Percentiles rank a stretch among this genome's conserved stretches.
phyloP scores from a whole-genome alignment of 1,140 invertebrate genomes.

The Babylonia areolata region DNA sequence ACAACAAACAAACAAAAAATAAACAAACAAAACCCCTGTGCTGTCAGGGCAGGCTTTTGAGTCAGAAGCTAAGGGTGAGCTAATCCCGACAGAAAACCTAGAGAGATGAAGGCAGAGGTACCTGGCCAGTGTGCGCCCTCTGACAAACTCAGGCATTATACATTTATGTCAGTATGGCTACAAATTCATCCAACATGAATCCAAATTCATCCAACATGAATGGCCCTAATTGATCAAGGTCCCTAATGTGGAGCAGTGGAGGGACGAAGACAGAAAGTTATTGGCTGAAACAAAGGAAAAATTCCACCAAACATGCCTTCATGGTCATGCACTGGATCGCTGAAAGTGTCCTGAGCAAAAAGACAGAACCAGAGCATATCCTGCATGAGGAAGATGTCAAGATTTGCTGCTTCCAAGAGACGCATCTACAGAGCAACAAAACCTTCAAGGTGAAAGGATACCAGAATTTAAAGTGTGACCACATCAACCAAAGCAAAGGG shows the following conservation, averaged over 20 bases:
- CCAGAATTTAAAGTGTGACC: not conserved
- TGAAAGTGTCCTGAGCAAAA: not conserved
- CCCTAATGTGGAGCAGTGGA: not conserved
- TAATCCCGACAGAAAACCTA: slow-evolving; percentile 2
- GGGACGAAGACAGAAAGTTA: not conserved
- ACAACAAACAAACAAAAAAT: too few relatives aligned
- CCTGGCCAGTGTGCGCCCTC: not conserved
- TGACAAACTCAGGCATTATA: not conserved
- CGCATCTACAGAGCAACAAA: not conserved
- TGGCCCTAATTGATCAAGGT: not conserved
- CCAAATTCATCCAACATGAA: not conserved
- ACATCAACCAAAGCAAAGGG: not conserved
- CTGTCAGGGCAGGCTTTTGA: not conserved
- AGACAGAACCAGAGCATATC: not conserved
- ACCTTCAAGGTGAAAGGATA: slow-evolving; percentile 9
- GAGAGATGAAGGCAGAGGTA: not conserved
- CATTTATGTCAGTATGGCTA: not conserved
- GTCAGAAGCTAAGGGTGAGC: not conserved
- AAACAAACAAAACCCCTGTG: too few relatives aligned
- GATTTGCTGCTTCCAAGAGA: not conserved
- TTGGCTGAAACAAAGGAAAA: not conserved
- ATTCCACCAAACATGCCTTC: not conserved
- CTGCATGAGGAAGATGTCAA: not conserved
- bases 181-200: not conserved
- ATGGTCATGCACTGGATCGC: slow-evolving; percentile 1